Conservation (phyloP, 2,888 invertebrate species). For the Campoplex nolae region DNA sequence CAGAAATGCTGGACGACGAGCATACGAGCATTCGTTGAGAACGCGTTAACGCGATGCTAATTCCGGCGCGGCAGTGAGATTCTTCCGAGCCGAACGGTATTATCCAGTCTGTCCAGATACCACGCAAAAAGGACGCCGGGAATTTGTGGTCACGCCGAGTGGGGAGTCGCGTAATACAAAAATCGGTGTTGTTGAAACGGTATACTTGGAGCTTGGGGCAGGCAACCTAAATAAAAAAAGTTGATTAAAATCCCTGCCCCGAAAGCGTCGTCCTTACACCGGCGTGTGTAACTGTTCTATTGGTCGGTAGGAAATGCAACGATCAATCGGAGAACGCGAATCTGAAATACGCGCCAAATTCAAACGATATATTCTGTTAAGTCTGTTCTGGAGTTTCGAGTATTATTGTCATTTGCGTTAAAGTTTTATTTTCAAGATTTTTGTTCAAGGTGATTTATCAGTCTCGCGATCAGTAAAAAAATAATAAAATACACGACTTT, state of each 20-base stretch:
- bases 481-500: too few relatives aligned
- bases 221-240: not conserved
- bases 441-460: not conserved
- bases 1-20: not conserved
- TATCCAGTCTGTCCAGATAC: conserved; percentile 35
- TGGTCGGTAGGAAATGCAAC: not conserved
- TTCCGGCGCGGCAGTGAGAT: conserved; percentile 16
- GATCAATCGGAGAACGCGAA: not conserved
- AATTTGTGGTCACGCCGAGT: conserved; percentile 22
- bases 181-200: not conserved
- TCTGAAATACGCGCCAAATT: not conserved
- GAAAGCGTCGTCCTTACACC: not conserved
- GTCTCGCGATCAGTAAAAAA: not conserved
- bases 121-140: conserved; percentile 11
- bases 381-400: not conserved
- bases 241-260: not conserved
- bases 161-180: conserved; percentile 5
- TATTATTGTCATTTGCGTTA: not conserved
- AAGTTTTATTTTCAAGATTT: not conserved
- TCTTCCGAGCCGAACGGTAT: conserved; percentile 53
- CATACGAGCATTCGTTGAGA: conserved; percentile 29
- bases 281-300: conserved; percentile 17
- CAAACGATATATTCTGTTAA: not conserved
- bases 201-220: not conserved
- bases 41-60: conserved; percentile 11